phyloP scores from a whole-genome alignment of 2,888 invertebrate genomes.

The Brachynemurus nebulosus region DNA sequence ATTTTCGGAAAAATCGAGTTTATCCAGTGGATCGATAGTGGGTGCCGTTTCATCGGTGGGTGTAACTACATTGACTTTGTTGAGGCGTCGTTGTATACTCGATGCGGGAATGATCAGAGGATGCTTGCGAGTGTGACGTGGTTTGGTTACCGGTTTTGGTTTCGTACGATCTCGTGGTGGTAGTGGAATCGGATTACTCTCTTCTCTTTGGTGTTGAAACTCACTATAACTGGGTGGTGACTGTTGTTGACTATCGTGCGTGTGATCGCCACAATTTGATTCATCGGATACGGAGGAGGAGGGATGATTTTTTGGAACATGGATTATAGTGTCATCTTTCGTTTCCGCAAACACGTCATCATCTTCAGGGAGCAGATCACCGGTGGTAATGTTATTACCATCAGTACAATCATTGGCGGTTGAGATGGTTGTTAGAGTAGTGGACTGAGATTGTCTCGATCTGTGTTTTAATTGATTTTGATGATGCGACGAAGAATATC shows the following conservation, averaged over 20 bases:
- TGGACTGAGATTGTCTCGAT: conserved; percentile 18
- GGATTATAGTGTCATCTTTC: not conserved
- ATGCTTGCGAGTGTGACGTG: conserved; percentile 66
- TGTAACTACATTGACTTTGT: conserved; percentile 38
- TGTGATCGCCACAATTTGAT: conserved; percentile 6
- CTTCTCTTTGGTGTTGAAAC: conserved; percentile 15
- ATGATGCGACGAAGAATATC: too few relatives aligned
- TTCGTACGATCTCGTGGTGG: conserved; percentile 63
- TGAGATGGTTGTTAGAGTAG: not conserved
- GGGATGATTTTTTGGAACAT: not conserved
- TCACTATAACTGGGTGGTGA: conserved; percentile 3
- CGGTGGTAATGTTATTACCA: not conserved
- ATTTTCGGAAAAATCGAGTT: conserved; percentile 25
- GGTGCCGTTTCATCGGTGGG: conserved; percentile 26
- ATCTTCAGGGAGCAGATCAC: too few relatives aligned
- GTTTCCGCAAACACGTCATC: conserved; percentile 4
- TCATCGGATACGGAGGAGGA: conserved; percentile 3
- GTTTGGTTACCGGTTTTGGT: conserved; percentile 45
- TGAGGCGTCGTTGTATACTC: conserved; percentile 45
- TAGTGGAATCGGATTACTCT: conserved; percentile 56
- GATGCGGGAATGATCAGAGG: conserved; percentile 62
- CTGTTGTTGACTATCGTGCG: not conserved
- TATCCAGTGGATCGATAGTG: too few relatives aligned
- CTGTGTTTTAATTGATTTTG: conserved; percentile 22
- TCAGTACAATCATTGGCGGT: not conserved